These are phyloP conservation scores for Machimus rusticus DNA, from an alignment of 2,888 invertebrate genomes.

Conservation along the genomic window DNA sequence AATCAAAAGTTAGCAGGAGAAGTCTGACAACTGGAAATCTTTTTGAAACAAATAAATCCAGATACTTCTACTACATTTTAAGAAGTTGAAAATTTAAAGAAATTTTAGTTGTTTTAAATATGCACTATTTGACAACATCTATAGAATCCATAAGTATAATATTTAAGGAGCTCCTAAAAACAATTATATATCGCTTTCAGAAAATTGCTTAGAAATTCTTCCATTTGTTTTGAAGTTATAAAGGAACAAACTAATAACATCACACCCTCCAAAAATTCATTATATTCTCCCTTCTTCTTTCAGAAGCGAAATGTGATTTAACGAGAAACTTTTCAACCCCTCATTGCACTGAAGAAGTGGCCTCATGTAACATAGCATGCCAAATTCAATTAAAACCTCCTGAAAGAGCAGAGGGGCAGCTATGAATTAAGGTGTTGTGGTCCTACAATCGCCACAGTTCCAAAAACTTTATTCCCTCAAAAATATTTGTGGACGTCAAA, in stretches of 20 bases:
- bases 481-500: neutral
- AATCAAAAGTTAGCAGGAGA: no score
- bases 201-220: neutral
- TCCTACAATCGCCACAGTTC: neutral
- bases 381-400: neutral
- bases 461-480: neutral
- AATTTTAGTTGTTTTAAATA: no score
- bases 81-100: no score
- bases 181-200: neutral
- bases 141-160: neutral
- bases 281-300: neutral
- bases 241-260: neutral
- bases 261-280: neutral
- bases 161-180: neutral
- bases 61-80: no score
- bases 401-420: neutral
- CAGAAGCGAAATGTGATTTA: neutral
- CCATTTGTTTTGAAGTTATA: neutral
- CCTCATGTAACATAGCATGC: neutral
- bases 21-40: no score
- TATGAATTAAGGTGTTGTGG: neutral
- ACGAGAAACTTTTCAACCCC: neutral
- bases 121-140: no score
- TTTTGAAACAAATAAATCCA: no score
- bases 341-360: neutral